A percentile compares a stretch with the other conserved stretches of the same genome.
Conservation (phyloP, 2,113 vertebrate genomes). For the Otolemur garnettii region DNA sequence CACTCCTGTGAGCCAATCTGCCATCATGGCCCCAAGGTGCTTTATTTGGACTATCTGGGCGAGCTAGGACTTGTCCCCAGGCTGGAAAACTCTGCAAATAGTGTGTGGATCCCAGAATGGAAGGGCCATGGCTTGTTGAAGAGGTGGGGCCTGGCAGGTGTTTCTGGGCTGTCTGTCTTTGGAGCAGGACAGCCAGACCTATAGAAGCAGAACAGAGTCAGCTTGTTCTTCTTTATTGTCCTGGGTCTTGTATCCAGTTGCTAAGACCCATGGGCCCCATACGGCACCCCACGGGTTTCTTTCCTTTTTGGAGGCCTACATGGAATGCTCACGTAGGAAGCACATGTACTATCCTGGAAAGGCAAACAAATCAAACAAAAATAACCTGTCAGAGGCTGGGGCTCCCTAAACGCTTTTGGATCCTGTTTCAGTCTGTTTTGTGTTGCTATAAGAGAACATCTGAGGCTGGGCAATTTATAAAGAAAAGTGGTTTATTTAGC, state of each 20-base stretch:
- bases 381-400: not conserved
- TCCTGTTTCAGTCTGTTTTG: not conserved
- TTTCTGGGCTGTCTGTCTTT: not conserved
- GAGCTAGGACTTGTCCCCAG: constrained; percentile 74
- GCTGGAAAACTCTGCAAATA: constrained; percentile 75
- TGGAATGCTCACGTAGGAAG: not conserved
- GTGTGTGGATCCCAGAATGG: constrained; percentile 74
- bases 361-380: constrained; percentile 7
- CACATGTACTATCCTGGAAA: not conserved
- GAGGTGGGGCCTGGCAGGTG: constrained; percentile 39
- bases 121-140: constrained; percentile 1
- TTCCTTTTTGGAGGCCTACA: constrained; percentile 3
- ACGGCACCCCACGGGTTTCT: not conserved
- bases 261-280: not conserved
- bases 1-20: constrained; percentile 13
- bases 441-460: not conserved
- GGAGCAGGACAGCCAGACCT: not conserved
- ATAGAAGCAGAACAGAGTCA: constrained; percentile 20
- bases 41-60: constrained; percentile 80
- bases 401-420: too few relatives aligned
- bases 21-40: constrained; percentile 19
- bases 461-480: not conserved
- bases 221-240: not conserved
- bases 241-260: not conserved
- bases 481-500: not conserved